phyloP scores from a whole-genome alignment of 2,888 invertebrate genomes.

The Penaeus monodon region DNA sequence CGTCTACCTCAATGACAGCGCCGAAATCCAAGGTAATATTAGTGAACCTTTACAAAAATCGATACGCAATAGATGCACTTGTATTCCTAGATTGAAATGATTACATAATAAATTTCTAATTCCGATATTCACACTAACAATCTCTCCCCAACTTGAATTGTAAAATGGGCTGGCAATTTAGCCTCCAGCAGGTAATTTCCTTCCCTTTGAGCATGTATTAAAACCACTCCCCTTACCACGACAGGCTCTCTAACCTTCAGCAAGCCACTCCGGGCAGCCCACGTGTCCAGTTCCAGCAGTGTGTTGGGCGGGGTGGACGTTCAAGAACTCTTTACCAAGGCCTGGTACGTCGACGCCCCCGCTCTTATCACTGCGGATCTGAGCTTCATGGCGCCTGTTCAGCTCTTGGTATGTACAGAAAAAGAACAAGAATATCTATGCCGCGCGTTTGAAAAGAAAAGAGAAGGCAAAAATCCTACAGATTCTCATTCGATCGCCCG shows the following conservation, averaged over 20 bases:
- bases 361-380: background rate
- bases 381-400: background rate
- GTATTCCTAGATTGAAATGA: no score
- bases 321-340: background rate
- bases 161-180: no score
- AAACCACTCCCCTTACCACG: background rate
- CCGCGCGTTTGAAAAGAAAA: no score
- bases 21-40: background rate
- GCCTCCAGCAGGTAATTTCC: no score
- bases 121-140: no score
- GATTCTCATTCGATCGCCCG: no score
- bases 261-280: constrained; percentile 4
- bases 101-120: no score
- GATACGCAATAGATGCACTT: background rate
- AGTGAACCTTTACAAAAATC: background rate
- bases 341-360: constrained; percentile 23
- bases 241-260: constrained; percentile 12
- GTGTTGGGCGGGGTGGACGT: constrained; percentile 13
- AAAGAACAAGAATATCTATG: no score
- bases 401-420: no score
- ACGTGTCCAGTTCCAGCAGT: constrained; percentile 1
- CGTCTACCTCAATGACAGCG: background rate
- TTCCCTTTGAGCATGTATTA: no score
- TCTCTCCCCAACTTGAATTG: no score
- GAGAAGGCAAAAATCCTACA: fast-evolving